Conservation (phyloP, 1,140 invertebrate species). For the Sminthurides bifidus region DNA sequence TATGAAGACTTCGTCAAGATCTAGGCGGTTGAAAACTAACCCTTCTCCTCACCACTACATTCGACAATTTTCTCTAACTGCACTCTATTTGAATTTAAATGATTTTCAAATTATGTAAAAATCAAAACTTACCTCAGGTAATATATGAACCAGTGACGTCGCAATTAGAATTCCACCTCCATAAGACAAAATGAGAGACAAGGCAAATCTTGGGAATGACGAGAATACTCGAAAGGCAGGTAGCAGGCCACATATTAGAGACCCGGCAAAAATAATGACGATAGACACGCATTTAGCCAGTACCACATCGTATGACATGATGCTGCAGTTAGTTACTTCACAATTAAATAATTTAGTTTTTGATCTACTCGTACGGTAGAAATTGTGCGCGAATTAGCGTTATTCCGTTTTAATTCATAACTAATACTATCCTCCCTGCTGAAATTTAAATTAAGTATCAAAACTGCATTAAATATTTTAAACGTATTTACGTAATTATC, state of each 20-base stretch:
- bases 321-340: neutral
- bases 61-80: too few relatives aligned
- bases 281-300: slow-evolving; percentile 29
- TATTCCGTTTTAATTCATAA: too few relatives aligned
- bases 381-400: too few relatives aligned
- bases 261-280: slow-evolving; percentile 28
- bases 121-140: slow-evolving; percentile 57
- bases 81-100: neutral
- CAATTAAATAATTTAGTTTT: too few relatives aligned
- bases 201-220: slow-evolving; percentile 31
- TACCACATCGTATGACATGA: slow-evolving; percentile 26
- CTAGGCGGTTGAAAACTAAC: too few relatives aligned
- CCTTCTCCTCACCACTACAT: too few relatives aligned
- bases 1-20: too few relatives aligned
- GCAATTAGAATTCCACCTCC: slow-evolving; percentile 73
- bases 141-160: slow-evolving; percentile 66
- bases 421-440: too few relatives aligned
- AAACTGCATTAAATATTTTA: too few relatives aligned
- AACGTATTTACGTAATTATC: too few relatives aligned
- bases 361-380: too few relatives aligned
- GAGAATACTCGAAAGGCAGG: slow-evolving; percentile 31
- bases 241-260: slow-evolving; percentile 29
- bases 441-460: too few relatives aligned
- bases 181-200: slow-evolving; percentile 60
- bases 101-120: neutral